Conservation (phyloP, 2,888 invertebrate species). For the Altica lythri region DNA sequence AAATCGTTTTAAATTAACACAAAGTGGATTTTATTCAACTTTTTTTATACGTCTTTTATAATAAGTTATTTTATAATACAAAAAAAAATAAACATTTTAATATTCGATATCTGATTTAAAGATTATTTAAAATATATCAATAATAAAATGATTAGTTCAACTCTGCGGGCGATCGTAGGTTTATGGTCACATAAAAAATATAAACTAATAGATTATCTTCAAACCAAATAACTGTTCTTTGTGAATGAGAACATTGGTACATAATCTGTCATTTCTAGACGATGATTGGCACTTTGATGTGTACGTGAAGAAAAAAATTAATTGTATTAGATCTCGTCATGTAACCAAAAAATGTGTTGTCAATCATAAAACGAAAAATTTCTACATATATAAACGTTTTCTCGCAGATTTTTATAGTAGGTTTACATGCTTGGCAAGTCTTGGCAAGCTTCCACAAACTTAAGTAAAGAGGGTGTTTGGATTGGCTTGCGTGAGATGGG, state of each 20-base stretch:
- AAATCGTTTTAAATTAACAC: conserved; percentile 7
- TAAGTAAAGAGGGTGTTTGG: no score
- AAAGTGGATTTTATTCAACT: not conserved
- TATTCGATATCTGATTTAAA: not conserved
- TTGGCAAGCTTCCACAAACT: no score
- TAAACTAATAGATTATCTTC: conserved; percentile 11
- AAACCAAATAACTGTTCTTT: conserved; percentile 16
- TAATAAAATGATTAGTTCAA: no score
- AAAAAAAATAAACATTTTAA: no score
- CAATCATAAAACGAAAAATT: no score
- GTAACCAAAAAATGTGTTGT: not conserved
- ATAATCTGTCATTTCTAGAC: conserved; percentile 18
- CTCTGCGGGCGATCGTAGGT: no score
- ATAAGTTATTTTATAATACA: no score
- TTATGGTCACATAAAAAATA: conserved; percentile 13
- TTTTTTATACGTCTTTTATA: not conserved
- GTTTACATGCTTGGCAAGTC: no score
- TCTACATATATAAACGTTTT: no score
- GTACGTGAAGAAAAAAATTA: conserved; percentile 4
- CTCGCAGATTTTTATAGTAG: no score
- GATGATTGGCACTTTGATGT: conserved; percentile 20
- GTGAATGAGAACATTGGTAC: conserved; percentile 14
- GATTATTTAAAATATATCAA: not conserved
- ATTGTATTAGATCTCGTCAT: not conserved
- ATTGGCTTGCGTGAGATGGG: no score